These are phyloP conservation scores for Hybognathus amarus DNA, from an alignment of 2,797 vertebrate species.

Conservation along the genomic window DNA sequence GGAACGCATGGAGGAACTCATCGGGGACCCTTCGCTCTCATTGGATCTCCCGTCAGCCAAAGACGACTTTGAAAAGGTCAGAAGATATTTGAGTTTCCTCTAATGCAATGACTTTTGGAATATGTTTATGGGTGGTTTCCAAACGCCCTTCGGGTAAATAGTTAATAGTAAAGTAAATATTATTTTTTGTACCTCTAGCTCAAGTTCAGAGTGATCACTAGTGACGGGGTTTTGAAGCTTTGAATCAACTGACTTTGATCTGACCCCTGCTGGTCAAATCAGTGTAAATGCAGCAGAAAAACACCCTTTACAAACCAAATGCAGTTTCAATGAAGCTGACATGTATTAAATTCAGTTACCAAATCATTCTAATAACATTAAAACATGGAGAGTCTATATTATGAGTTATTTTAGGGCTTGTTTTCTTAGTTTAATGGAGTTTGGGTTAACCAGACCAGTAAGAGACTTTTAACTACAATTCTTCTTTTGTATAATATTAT, in stretches of 20 bases:
- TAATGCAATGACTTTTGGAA: neutral
- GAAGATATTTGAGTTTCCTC: constrained; percentile 34
- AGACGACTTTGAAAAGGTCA: constrained; percentile 96
- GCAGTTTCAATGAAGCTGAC: neutral
- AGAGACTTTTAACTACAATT: neutral
- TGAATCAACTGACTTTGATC: neutral
- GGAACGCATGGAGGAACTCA: constrained; percentile 89
- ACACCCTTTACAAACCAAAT: neutral
- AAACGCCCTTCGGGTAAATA: neutral
- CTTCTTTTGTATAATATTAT: neutral
- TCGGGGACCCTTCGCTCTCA: constrained; percentile 86
- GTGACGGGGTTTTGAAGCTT: neutral
- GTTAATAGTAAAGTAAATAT: neutral
- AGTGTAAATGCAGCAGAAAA: neutral
- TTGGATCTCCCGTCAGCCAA: constrained; percentile 91
- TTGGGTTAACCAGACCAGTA: neutral
- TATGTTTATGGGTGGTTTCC: neutral
- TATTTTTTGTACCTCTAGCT: neutral
- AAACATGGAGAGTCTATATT: neutral
- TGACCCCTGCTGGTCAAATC: neutral
- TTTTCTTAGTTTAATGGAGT: neutral
- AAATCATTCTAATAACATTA: neutral
- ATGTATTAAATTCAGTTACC: neutral
- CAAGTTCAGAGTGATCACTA: neutral
- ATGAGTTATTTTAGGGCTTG: neutral